Conservation (phyloP, 2,797 vertebrate genomes). For the Chromis chromis region DNA sequence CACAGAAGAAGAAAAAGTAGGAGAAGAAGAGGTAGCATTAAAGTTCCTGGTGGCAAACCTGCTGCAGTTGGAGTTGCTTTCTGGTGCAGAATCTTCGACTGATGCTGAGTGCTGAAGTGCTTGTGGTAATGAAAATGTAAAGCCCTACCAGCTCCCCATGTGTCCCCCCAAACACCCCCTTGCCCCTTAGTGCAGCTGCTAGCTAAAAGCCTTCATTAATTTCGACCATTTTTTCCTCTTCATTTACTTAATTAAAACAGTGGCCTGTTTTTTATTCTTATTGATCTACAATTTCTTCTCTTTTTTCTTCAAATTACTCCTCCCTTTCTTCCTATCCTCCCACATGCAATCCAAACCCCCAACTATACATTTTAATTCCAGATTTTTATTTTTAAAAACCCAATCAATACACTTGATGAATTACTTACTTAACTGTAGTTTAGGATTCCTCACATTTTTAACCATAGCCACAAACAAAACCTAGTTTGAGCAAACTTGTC, state of each 20-base stretch:
- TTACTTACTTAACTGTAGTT: neutral
- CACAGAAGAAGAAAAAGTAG: slow-evolving; percentile 13
- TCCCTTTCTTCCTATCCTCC: slow-evolving; percentile 50
- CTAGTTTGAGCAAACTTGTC: neutral
- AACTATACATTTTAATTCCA: neutral
- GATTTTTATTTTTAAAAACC: neutral
- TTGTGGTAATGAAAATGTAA: slow-evolving; percentile 66
- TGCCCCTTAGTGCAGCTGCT: slow-evolving; percentile 67
- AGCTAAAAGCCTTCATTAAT: slow-evolving; percentile 80
- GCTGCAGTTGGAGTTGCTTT: slow-evolving; percentile 64
- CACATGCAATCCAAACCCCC: slow-evolving; percentile 10
- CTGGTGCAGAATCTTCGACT: slow-evolving; percentile 70
- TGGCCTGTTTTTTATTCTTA: slow-evolving; percentile 72
- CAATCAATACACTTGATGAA: too few relatives aligned
- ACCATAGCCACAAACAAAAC: neutral
- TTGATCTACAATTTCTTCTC: slow-evolving; percentile 63
- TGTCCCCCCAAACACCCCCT: slow-evolving; percentile 46
- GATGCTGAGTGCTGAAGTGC: slow-evolving; percentile 74
- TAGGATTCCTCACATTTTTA: neutral
- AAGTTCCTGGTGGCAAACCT: slow-evolving; percentile 30
- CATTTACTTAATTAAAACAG: slow-evolving; percentile 78
- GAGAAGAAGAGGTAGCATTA: slow-evolving; percentile 27
- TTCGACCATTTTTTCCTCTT: slow-evolving; percentile 73
- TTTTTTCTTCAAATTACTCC: slow-evolving; percentile 67
- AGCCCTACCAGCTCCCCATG: slow-evolving; percentile 28